Base-by-base conservation (phyloP, 2,113 vertebrate species). In the Cromileptes altivelis region DNA sequence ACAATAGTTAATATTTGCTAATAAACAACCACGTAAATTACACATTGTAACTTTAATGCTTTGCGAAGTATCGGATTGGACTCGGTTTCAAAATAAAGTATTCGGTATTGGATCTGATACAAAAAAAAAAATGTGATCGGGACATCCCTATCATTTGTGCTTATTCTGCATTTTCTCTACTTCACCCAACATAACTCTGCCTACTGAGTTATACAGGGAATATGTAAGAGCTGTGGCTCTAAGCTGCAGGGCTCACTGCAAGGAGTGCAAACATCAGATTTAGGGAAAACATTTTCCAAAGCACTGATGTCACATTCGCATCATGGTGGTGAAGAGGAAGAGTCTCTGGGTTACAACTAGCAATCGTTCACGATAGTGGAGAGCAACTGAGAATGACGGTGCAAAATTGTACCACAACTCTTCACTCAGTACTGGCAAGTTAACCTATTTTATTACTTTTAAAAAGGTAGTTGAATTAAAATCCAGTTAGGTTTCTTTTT, bases 111-210 rank as follows among this genome's bases (percentile, higher is more conserved):
- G 27, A 30, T 30, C 27, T 3, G 27, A 30, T 30, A 3, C 27
- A 30, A 30, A 30, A 30, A 30, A 30, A 30, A 30, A 30, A 3
- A 30, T 30, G 27, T 30, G 27, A 30, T 30, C 27, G 3, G 27
- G 27, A 30, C 27, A 30, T 30, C 27, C 3, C 27, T 30, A 37
- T 40, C 85, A 67, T 81, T 81, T 73, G 89, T 47, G 83, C 89
- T 89, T 86, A 83, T 78, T 55, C 65, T 81, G 81, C 81, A 84
- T 10, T 79, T 80, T 82, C 74, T 83, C 63, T 10, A 52, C 50
- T 70, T 79, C 61, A 61, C 55, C 82, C 60, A 89, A 92, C 91
- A 92, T 92, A 92, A 82, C 89, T 83, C 42, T 0, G 2, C 71
- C 60, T 52, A 47, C 63, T 4, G 64, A 82, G 72, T 68, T 57